These are phyloP conservation scores for Penaeus monodon DNA, from an alignment of 2,888 invertebrate species.

Conservation along the genomic window DNA sequence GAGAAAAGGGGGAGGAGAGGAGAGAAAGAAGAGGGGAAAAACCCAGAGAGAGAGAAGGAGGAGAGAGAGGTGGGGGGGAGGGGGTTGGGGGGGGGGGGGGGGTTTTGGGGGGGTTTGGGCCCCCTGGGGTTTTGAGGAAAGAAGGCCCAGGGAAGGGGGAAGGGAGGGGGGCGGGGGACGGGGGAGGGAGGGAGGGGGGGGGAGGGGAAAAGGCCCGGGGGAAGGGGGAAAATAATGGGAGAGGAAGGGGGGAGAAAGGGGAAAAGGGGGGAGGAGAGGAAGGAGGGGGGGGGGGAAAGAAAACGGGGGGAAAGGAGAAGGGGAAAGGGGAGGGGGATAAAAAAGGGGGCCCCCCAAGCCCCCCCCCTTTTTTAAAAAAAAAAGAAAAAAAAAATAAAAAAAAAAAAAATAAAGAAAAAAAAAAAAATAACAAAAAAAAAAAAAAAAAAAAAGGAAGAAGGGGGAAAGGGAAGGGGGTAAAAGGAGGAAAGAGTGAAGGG, in stretches of 20 bases:
- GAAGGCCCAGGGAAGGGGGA: neutral
- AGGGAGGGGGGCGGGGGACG: neutral
- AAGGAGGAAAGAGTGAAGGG: neutral
- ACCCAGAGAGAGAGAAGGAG: too few relatives aligned
- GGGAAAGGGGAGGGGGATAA: neutral
- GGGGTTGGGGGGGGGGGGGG: neutral
- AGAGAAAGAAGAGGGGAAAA: neutral
- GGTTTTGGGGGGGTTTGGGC: neutral
- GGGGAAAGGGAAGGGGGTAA: neutral
- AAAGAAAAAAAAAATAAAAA: too few relatives aligned
- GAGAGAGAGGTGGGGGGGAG: too few relatives aligned
- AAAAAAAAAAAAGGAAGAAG: neutral
- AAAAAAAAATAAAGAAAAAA: too few relatives aligned
- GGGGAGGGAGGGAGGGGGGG: neutral
- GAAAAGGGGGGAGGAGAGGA: neutral
- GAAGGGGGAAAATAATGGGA: neutral
- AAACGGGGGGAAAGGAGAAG: neutral
- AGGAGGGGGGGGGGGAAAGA: neutral
- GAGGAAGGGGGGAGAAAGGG: neutral
- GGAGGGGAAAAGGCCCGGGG: too few relatives aligned
- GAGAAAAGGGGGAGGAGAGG: neutral
- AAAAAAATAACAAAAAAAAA: neutral
- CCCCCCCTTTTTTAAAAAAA: too few relatives aligned
- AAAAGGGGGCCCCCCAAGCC: too few relatives aligned
- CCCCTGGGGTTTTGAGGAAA: too few relatives aligned